Evolutionary conservation across 23 tunicate genomes (phyloP), one percentile per base, ranked within the genome.

Genomic region (Corella eumyota): DNA sequence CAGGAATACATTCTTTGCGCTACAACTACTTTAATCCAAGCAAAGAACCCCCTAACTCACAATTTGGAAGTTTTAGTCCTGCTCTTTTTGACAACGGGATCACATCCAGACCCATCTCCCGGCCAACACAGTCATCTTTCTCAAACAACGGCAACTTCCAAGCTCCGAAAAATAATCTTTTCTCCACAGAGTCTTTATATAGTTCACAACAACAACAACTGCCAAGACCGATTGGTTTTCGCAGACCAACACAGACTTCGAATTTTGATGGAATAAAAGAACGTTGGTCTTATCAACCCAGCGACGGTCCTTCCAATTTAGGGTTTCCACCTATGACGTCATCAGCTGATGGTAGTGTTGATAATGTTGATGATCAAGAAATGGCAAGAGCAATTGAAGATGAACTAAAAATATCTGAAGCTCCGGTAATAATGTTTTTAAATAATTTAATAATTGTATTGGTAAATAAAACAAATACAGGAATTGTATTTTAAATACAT

Each of bases 171-270:
- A 73, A 75, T 47, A 27, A 36, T 21, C 37, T 32, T 22, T 49
- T 29, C 21, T 49, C 71, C 21, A 25, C 30, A 36, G 63, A 56
- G 66, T 69, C 61, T 32, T 54, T 34, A 13, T 29, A 40, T 21
- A 61, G 50, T 23, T 23, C 24, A 20, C 60, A 56, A 11, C 73
- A 75, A 11, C 17, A 15, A 21, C 25, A 61, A 37, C 48, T 65
- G 32, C 81, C 81, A 7, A 50, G 72, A 0, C 94, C 94, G 1
- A 75, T 84, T 34, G 94, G 94, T 4, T 84, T 44, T 48, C 77
- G 81, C 6, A 62, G 80, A 45, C 81, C 83, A 22, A 72, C 66
- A 56, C 6, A n/a, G 27, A 51, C 20, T 27, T 7, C 57, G 6
- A 19, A 9, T 19, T n/a, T n/a, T n/a, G n/a, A n/a, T n/a, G n/a